These are phyloP conservation scores for Eurytoma californica DNA, from an alignment of 2,888 invertebrate genomes.

Conservation along the genomic window DNA sequence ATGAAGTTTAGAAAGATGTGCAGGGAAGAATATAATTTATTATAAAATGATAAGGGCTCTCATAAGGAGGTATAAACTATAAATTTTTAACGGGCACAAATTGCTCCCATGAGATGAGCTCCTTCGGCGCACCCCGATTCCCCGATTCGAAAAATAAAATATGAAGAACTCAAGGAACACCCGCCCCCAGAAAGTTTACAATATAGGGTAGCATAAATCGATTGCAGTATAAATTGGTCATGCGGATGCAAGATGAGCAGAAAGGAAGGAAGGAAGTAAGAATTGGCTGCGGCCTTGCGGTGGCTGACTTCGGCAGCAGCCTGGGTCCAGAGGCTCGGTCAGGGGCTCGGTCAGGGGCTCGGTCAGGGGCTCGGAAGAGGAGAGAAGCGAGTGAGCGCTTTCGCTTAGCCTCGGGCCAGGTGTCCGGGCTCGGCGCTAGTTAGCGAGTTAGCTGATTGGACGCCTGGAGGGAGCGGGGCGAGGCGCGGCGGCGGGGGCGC, in stretches of 20 bases:
- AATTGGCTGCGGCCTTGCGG: no score
- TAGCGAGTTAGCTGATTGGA: slow-evolving; percentile 73
- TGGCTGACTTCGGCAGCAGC: no score
- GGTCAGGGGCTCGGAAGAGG: no score
- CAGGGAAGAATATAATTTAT: neutral
- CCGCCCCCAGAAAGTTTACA: neutral
- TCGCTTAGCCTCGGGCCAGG: slow-evolving; percentile 44
- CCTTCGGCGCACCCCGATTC: slow-evolving; percentile 26
- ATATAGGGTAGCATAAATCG: no score
- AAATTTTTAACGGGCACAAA: slow-evolving; percentile 45
- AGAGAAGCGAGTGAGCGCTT: neutral
- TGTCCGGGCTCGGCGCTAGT: slow-evolving; percentile 63
- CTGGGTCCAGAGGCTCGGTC: no score
- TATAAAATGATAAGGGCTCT: slow-evolving; percentile 6
- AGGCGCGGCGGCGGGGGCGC: slow-evolving; percentile 39
- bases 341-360: no score
- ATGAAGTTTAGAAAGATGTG: neutral
- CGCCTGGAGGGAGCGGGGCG: slow-evolving; percentile 68
- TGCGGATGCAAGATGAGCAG: neutral
- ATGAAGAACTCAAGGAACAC: neutral
- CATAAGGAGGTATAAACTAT: slow-evolving; percentile 20
- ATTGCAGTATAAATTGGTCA: neutral
- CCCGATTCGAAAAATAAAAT: slow-evolving; percentile 26
- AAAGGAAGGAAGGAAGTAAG: no score
- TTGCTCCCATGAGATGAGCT: slow-evolving; percentile 40